Evolutionary conservation across 2,797 vertebrate species (phyloP).

Genomic region (Tachyglossus aculeatus): DNA sequence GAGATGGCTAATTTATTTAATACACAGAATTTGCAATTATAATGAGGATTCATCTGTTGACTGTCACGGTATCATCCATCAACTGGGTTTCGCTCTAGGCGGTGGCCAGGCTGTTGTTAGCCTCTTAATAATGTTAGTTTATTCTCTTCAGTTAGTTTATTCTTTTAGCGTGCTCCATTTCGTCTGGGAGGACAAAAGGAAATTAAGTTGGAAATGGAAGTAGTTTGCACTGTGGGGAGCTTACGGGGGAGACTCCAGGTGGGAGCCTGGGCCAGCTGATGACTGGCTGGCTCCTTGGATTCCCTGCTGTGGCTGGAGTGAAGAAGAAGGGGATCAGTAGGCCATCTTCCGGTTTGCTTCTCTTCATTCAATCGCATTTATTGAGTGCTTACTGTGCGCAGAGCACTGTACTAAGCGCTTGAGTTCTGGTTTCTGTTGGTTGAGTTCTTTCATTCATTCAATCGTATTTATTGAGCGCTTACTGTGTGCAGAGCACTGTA

Average conservation of each 20-base stretch:
- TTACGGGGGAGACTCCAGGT: neutral
- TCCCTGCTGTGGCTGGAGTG: neutral
- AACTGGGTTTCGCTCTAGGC: conserved; percentile 47
- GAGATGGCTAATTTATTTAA: conserved; percentile 39
- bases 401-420: too few relatives aligned
- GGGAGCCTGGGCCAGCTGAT: conserved; percentile 30
- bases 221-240: conserved; percentile 38
- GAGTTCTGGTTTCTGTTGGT: too few relatives aligned
- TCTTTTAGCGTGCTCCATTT: conserved; percentile 43
- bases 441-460: too few relatives aligned
- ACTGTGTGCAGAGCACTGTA: too few relatives aligned
- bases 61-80: conserved; percentile 48
- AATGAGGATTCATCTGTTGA: conserved; percentile 62
- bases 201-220: conserved; percentile 41
- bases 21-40: conserved; percentile 56
- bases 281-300: conserved; percentile 8
- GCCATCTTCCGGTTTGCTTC: neutral
- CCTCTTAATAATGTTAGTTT: conserved; percentile 45
- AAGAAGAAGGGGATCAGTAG: neutral
- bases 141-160: conserved; percentile 39
- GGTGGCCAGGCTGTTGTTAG: conserved; percentile 24
- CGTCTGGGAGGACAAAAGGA: conserved; percentile 33
- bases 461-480: too few relatives aligned
- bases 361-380: too few relatives aligned
- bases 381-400: too few relatives aligned